Percentiles rank a stretch among this genome's conserved stretches.
Conservation (phyloP, 2,797 vertebrate genomes). For the Buceros bicornis region DNA sequence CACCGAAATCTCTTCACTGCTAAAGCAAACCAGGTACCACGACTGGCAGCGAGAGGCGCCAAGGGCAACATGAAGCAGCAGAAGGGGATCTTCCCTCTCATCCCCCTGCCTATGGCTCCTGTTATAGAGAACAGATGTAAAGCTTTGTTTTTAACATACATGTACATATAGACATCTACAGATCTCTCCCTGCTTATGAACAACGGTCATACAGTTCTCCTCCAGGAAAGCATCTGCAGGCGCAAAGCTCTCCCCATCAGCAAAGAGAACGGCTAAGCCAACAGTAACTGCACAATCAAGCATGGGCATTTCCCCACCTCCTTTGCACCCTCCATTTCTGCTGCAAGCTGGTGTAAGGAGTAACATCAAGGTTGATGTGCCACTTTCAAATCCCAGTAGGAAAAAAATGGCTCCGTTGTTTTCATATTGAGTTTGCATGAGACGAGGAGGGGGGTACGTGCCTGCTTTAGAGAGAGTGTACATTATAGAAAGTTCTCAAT, state of each 20-base stretch:
- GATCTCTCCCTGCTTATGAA: neutral
- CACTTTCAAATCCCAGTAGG: neutral
- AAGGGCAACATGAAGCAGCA: neutral
- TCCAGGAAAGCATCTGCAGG: neutral
- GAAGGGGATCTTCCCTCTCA: neutral
- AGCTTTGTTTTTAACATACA: neutral
- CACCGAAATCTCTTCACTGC: neutral
- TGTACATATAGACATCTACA: rapidly evolving
- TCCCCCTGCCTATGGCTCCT: neutral
- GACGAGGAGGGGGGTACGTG: neutral
- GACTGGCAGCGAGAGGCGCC: neutral
- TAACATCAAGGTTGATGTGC: neutral
- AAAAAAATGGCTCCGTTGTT: neutral
- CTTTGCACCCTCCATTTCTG: neutral
- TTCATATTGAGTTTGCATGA: neutral
- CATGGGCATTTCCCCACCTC: rapidly evolving
- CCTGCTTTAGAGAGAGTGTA: neutral
- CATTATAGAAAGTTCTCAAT: rapidly evolving
- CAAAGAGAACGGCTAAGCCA: neutral
- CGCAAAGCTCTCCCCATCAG: neutral
- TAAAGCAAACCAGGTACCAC: neutral
- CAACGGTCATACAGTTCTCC: neutral
- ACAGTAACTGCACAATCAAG: neutral
- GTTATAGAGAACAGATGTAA: neutral
- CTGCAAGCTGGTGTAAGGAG: neutral